Conservation (phyloP, 2,888 invertebrate genomes). For the Bruchidius siliquastri region DNA sequence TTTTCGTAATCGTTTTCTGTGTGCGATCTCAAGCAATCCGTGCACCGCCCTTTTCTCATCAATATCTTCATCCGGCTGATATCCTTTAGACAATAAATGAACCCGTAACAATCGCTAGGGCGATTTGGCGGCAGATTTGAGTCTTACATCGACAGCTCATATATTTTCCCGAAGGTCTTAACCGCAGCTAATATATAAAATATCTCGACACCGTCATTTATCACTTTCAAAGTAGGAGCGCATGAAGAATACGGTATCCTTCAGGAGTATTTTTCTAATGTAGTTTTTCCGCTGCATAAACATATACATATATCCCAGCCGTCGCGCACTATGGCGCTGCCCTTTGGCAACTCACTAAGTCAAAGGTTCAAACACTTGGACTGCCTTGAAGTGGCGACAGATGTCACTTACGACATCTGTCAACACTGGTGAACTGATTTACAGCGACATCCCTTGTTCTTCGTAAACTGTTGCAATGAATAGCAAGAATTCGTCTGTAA, state of each 20-base stretch:
- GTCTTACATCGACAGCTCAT: background rate
- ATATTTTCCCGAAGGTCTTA: background rate
- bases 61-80: background rate
- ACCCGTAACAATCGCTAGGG: background rate
- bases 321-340: no score
- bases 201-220: background rate
- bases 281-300: no score
- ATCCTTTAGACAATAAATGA: background rate
- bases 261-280: background rate
- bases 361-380: no score
- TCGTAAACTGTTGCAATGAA: no score
- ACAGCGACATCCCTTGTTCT: no score
- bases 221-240: background rate
- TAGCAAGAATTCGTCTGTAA: no score
- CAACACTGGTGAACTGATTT: no score
- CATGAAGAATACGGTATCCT: background rate
- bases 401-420: no score
- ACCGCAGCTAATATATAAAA: background rate
- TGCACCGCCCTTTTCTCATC: background rate
- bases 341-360: no score
- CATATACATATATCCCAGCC: no score
- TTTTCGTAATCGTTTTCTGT: background rate
- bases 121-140: background rate
- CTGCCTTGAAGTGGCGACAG: no score
- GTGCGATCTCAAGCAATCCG: background rate